Conservation (phyloP, 2,113 vertebrate species). For the Pitta sordida region DNA sequence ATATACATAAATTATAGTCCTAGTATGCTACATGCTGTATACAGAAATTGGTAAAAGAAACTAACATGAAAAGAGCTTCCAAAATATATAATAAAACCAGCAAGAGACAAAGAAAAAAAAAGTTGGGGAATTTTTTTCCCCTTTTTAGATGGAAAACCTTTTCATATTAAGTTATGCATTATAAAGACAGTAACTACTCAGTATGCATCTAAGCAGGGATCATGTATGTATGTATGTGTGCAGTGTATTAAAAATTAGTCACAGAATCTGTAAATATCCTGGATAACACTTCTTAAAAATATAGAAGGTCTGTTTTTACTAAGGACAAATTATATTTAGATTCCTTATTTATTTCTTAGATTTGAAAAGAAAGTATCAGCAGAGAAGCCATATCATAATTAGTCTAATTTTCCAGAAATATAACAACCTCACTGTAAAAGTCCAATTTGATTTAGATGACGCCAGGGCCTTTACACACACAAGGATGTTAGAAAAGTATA, state of each 20-base stretch:
- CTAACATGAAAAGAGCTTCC: background rate
- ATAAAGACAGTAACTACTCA: background rate
- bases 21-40: background rate
- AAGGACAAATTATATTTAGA: background rate
- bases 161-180: background rate
- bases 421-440: background rate
- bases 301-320: background rate
- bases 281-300: background rate
- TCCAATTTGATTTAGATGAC: background rate
- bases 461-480: background rate
- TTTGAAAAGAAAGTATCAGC: background rate
- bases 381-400: background rate
- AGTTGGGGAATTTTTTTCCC: fast-evolving
- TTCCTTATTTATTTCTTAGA: background rate
- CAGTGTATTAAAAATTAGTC: background rate
- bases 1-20: background rate
- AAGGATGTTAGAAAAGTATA: background rate
- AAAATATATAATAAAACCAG: background rate
- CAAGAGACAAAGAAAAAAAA: background rate
- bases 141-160: background rate
- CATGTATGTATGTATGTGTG: background rate
- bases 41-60: background rate
- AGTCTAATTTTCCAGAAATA: background rate
- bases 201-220: background rate
- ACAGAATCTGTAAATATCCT: background rate